Evolutionary conservation across 2,888 invertebrate genomes (phyloP), one percentile per base, ranked within the genome.

Genomic region (Synergus itoensis): DNA sequence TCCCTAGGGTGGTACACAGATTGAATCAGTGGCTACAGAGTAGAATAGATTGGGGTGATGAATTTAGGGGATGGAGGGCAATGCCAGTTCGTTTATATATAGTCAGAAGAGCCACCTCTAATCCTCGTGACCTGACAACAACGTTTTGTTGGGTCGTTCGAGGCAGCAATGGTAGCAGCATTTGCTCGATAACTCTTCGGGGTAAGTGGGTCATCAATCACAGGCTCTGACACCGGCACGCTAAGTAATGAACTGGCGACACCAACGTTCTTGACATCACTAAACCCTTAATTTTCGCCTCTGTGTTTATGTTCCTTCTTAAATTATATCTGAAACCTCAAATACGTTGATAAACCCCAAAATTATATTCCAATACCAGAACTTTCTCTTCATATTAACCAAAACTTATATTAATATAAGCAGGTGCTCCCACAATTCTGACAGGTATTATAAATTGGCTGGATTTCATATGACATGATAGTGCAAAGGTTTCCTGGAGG

Each of bases 191-290:
- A 80, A 81, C 82, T 83, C 77, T 77, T 80, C 69, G 77, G 82
- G 79, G 65, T 82, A 82, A 83, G 82, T 83, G 79, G 83, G 76
- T 79, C 82, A 83, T 83, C 83, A 83, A 83, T 83, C 83, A 83
- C 79, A 75, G 53, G 64, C 65, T 64, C 48, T 43, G 77, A 77
- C 80, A 82, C 79, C 28, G 28, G 78, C 77, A 77, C 40, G 79
- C 80, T 80, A 80, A 80, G 78, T 82, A 83, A 82, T 82, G 82
- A 82, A 80, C 79, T 77, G 76, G 48, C 79, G 76, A 79, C 79
- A 80, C 78, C 69, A 75, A 78, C 75, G 77, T 45, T 45, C 69
- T 48, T 48, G 28, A 69, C 18, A 18, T 14, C 43, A 18, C 41
- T 48, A 69, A 69, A 16, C 48, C 28, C 69, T 69, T 69, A 48